Evolutionary conservation across 2,888 invertebrate genomes (phyloP).

Genomic region (Lasioglossum marginatum): DNA sequence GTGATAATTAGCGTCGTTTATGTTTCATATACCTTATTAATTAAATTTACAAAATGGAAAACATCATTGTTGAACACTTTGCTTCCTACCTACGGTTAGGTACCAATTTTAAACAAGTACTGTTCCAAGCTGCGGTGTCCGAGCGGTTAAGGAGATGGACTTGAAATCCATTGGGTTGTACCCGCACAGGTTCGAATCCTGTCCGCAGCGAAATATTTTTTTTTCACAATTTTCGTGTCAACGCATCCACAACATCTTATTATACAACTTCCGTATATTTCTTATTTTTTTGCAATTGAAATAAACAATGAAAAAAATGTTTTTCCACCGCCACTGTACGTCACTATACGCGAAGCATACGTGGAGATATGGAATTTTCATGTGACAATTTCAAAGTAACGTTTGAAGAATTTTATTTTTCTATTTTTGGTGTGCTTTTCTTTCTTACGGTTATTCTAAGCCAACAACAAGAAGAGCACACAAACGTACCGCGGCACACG

Average conservation of each 20-base stretch:
- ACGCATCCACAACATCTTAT: not conserved
- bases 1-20: not conserved
- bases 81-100: rapidly evolving
- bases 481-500: not conserved
- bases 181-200: slow-evolving; percentile 84
- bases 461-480: not conserved
- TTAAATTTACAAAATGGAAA: not conserved
- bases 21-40: not conserved
- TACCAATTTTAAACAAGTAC: not conserved
- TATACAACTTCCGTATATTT: not conserved
- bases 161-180: slow-evolving; percentile 83
- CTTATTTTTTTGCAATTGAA: not conserved
- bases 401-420: not conserved
- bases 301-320: not conserved
- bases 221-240: slow-evolving; percentile 26
- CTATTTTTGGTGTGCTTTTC: not conserved
- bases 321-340: not conserved
- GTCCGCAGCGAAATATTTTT: slow-evolving; percentile 82
- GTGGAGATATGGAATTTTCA: not conserved
- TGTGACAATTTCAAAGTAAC: not conserved
- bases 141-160: slow-evolving; percentile 84
- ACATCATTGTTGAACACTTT: not conserved
- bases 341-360: not conserved
- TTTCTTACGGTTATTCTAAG: not conserved
- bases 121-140: slow-evolving; percentile 80